A percentile compares a stretch with the other conserved stretches of the same genome.
These are phyloP conservation scores for Conger conger DNA, from an alignment of 2,113 vertebrate genomes.

Conservation along the genomic window DNA sequence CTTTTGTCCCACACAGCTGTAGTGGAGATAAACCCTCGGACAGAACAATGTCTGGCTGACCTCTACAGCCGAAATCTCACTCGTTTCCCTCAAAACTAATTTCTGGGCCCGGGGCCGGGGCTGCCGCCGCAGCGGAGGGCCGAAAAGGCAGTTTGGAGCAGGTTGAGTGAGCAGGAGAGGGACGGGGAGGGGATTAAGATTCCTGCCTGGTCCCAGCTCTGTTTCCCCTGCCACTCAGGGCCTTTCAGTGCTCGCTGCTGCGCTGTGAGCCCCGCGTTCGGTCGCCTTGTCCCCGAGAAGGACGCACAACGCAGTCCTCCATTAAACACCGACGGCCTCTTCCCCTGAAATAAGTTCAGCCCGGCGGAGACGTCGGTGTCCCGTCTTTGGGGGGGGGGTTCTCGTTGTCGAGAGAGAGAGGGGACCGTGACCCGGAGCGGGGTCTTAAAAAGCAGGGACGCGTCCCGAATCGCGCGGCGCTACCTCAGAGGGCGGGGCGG, in stretches of 20 bases:
- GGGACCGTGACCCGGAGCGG: background rate
- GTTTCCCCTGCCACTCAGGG: slow-evolving; percentile 71
- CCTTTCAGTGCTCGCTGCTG: slow-evolving; percentile 43
- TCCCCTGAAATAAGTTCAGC: slow-evolving; percentile 27
- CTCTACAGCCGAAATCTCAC: slow-evolving; percentile 90
- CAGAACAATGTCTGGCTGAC: slow-evolving; percentile 96
- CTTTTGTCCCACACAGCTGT: slow-evolving; percentile 90
- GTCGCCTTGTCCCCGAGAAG: slow-evolving; percentile 35
- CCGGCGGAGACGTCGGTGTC: background rate
- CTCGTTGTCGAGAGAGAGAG: background rate
- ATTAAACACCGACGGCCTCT: slow-evolving; percentile 5
- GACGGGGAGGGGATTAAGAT: slow-evolving; percentile 77
- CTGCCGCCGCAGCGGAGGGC: slow-evolving; percentile 67
- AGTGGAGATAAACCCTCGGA: slow-evolving; percentile 96
- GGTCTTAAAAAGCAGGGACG: background rate
- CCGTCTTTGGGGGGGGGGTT: background rate
- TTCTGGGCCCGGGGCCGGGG: slow-evolving; percentile 75
- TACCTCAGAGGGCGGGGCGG: background rate
- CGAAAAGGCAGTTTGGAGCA: slow-evolving; percentile 69
- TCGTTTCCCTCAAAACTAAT: slow-evolving; percentile 82
- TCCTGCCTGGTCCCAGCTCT: slow-evolving; percentile 73
- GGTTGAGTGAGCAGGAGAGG: slow-evolving; percentile 70
- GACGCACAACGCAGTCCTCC: slow-evolving; percentile 5
- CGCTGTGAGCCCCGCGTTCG: slow-evolving; percentile 59
- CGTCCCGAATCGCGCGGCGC: background rate